These are phyloP conservation scores for Hapalemur alaotrensis DNA, from an alignment of 2,797 vertebrate genomes.

Conservation along the genomic window DNA sequence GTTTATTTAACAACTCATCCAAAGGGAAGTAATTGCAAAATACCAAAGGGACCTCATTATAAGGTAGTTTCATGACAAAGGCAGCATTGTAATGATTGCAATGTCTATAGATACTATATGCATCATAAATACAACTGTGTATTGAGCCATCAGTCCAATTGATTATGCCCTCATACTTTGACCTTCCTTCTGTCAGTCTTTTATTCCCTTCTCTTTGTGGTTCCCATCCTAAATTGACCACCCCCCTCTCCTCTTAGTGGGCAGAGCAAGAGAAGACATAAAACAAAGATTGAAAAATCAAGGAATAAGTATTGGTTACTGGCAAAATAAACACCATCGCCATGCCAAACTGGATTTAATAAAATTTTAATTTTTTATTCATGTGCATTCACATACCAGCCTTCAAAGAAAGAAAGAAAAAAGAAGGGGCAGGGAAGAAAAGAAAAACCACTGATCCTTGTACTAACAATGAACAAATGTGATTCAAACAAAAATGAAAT, in stretches of 20 bases:
- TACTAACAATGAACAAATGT: conserved; percentile 17
- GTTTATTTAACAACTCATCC: neutral
- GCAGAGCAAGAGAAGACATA: neutral
- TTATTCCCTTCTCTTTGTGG: neutral
- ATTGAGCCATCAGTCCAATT: neutral
- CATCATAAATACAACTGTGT: neutral
- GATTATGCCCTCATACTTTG: neutral
- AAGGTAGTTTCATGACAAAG: conserved; percentile 11
- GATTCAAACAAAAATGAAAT: conserved; percentile 42
- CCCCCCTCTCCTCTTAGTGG: neutral
- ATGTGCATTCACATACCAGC: conserved; percentile 15
- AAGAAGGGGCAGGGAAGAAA: neutral
- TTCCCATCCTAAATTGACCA: neutral
- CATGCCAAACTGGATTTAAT: conserved; percentile 40
- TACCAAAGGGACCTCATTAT: neutral
- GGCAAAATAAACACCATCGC: conserved; percentile 7
- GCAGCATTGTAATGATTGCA: neutral
- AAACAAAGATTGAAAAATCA: conserved; percentile 40
- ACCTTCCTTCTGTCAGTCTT: conserved; percentile 28
- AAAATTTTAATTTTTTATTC: conserved; percentile 45
- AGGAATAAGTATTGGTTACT: conserved; percentile 29
- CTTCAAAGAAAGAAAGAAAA: neutral
- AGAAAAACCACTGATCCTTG: neutral
- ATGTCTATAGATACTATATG: neutral
- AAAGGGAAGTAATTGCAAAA: conserved; percentile 26